Evolutionary conservation across 2,888 invertebrate genomes (phyloP).

Genomic region (Drosophila vallismaia): DNA sequence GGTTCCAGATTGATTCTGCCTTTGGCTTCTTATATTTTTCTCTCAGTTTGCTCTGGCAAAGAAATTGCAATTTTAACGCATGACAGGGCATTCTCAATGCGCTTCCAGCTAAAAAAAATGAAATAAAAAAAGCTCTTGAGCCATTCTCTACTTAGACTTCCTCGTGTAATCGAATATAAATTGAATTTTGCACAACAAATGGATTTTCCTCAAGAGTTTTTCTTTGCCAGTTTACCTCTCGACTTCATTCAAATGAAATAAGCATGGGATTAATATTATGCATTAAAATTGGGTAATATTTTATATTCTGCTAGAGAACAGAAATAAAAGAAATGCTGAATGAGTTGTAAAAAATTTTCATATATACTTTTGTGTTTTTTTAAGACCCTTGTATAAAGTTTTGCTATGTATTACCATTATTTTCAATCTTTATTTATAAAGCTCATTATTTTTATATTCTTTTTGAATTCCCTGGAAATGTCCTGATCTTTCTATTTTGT

Average conservation of each 20-base stretch:
- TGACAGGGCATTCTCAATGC: slow-evolving; percentile 73
- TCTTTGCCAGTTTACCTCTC: slow-evolving; percentile 26
- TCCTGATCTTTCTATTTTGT: slow-evolving; percentile 19
- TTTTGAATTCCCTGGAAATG: neutral
- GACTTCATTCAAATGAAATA: slow-evolving; percentile 67
- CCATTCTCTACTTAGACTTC: slow-evolving; percentile 68
- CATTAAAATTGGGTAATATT: slow-evolving; percentile 57
- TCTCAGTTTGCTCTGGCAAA: slow-evolving; percentile 20
- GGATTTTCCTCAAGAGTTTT: slow-evolving; percentile 67
- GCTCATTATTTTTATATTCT: neutral
- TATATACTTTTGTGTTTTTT: neutral
- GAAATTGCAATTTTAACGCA: slow-evolving; percentile 79
- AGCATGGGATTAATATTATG: slow-evolving; percentile 71
- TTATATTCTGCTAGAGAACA: no score
- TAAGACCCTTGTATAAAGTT: neutral
- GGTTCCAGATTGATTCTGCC: slow-evolving; percentile 24
- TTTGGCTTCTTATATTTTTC: slow-evolving; percentile 35
- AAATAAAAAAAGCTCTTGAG: slow-evolving; percentile 37
- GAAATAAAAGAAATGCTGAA: no score
- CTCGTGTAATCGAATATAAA: slow-evolving; percentile 76
- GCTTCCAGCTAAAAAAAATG: slow-evolving; percentile 45
- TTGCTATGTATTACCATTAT: neutral
- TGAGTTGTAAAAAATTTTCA: no score
- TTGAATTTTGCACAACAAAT: slow-evolving; percentile 74
- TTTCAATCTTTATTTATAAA: neutral